phyloP scores from a whole-genome alignment of 2,113 vertebrate species.

The Leucoraja erinaceus region DNA sequence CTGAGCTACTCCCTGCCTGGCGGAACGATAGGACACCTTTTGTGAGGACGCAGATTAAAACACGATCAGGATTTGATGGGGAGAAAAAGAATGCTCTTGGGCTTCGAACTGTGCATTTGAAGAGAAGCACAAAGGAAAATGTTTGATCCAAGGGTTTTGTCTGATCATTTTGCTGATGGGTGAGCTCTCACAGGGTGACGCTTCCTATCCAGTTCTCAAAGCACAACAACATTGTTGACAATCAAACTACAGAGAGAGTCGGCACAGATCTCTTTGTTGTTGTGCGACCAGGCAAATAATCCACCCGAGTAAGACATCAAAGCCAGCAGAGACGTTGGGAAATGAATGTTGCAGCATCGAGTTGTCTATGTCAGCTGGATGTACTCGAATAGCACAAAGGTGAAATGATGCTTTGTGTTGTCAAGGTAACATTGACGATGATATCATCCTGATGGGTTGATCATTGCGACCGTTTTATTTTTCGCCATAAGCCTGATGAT shows the following conservation, averaged over 20 bases:
- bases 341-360: background rate
- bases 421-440: background rate
- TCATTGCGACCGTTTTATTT: background rate
- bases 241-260: background rate
- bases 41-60: slow-evolving; percentile 21
- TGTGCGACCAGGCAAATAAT: background rate
- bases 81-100: background rate
- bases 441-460: background rate
- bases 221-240: background rate
- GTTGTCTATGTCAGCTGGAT: background rate
- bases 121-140: background rate
- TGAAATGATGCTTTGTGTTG: background rate
- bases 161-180: background rate
- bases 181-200: background rate
- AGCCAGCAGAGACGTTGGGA: background rate
- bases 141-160: background rate
- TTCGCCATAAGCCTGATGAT: background rate
- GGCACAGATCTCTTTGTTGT: background rate
- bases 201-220: background rate
- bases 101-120: background rate
- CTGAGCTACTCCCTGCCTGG: background rate
- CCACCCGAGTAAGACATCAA: background rate
- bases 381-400: background rate
- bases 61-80: background rate
- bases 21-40: background rate